Base-by-base conservation (phyloP, 53 echinoderm and acorn worm species). In the Paelopatides confundens region DNA sequence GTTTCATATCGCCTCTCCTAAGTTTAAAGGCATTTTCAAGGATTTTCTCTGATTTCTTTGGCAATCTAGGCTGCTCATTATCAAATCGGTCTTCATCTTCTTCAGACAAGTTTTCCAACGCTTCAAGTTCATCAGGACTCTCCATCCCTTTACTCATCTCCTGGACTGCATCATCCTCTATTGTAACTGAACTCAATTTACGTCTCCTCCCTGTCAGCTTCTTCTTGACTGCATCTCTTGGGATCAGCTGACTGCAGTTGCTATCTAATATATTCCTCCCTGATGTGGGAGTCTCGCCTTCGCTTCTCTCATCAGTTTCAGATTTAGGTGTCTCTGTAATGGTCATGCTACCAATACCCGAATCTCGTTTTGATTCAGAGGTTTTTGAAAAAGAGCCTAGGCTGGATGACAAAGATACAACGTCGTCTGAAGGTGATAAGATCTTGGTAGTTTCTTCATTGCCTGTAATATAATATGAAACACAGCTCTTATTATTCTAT, bases 111-210 rank as follows among this genome's bases (percentile, higher is more conserved):
- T 89, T 84, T 83, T 97, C 98, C 21, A 97, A 85, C 18, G 92
- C 95, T 81, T 97, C 98, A 49, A 97, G 66, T 85, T 97, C 95
- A 88, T 97, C 97, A 7, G 96, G 96, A 62, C 96, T 96, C 54
- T 96, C 94, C 46, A 36, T 62, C 37, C 89, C 91, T 58, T 90
- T 88, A 2, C 77, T 79, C 26, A 79, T 65, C 54, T 88, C 92
- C 77, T 92, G 86, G 2, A 87, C 86, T 50, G 82, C 90, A 70
- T 92, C 85, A 40, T 23, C 26, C 6, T 71, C 71, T 0, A 12
- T 52, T 12, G 14, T 48, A 23, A 15, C 26, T 12, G 79, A 50
- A 30, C 30, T 50, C 31, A 49, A 31, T 18, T 51, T 50, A 11
- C 52, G 51, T 66, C 82, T 70, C 30, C 87, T 35, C 26, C 85